These are phyloP conservation scores for Drosophila littoralis DNA, from an alignment of 1,140 invertebrate species.

Conservation along the genomic window DNA sequence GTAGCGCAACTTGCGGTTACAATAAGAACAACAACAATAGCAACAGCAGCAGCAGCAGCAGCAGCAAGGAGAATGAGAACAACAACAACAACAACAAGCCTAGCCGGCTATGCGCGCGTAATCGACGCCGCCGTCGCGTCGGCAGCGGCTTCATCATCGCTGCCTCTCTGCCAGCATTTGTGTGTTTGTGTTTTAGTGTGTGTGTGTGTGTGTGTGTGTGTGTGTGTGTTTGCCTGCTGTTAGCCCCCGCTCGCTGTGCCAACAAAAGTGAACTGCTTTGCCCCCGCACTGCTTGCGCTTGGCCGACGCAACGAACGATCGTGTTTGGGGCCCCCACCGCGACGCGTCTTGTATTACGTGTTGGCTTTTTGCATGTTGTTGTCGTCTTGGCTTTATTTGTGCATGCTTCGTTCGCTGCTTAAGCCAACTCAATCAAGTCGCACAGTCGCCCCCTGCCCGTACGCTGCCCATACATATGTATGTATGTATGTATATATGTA, in stretches of 20 bases:
- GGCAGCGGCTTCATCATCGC: constrained; percentile 27
- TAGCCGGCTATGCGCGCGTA: constrained; percentile 67
- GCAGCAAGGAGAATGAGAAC: constrained; percentile 40
- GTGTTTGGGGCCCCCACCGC: constrained; percentile 35
- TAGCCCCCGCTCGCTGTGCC: constrained; percentile 1
- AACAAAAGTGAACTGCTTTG: constrained; percentile 17
- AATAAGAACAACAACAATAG: constrained; percentile 40
- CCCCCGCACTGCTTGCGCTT: constrained; percentile 4
- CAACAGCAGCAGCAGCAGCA: constrained; percentile 2
- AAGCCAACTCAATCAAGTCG: constrained; percentile 72
- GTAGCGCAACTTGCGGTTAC: constrained; percentile 76
- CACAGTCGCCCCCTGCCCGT: constrained; percentile 28
- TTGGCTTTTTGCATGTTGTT: constrained; percentile 63
- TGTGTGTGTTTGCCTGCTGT: constrained; percentile 8
- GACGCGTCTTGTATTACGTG: constrained; percentile 73
- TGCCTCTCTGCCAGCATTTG: constrained; percentile 10
- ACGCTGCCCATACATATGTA: too few species aligned
- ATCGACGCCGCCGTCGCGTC: constrained; percentile 47
- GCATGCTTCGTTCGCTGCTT: constrained; percentile 49
- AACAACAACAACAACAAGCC: constrained; percentile 26
- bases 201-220: background rate
- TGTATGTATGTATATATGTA: too few species aligned
- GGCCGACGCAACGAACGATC: constrained; percentile 9
- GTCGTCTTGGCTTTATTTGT: constrained; percentile 70
- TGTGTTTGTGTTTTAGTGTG: constrained; percentile 2